Evolutionary conservation across 1,140 invertebrate species (phyloP).

Genomic region (Stegodyphus mimosarum): DNA sequence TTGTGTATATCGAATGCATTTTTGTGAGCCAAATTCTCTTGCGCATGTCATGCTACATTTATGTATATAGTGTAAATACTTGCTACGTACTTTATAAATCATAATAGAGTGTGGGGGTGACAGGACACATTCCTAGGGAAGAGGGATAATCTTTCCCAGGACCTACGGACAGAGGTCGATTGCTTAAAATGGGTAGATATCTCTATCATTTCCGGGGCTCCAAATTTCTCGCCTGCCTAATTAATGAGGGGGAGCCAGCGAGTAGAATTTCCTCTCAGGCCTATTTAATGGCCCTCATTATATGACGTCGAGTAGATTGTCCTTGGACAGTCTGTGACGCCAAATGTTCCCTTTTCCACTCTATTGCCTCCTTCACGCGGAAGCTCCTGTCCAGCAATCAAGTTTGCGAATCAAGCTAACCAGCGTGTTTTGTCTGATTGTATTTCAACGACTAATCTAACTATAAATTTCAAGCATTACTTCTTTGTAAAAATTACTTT

Average conservation of each 20-base stretch:
- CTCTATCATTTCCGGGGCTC: constrained; percentile 34
- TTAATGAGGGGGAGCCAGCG: constrained; percentile 6
- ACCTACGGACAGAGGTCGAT: constrained; percentile 17
- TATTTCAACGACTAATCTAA: too few species aligned
- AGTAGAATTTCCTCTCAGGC: constrained; percentile 38
- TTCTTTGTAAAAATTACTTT: too few species aligned
- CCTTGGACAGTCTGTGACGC: constrained; percentile 39
- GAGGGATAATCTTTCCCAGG: constrained; percentile 10
- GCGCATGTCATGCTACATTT: too few species aligned
- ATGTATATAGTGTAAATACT: too few species aligned
- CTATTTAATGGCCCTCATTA: constrained; percentile 31
- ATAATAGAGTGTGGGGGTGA: too few species aligned
- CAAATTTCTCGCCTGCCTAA: constrained; percentile 11
- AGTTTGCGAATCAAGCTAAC: too few species aligned
- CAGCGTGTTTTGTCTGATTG: too few species aligned
- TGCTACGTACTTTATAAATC: too few species aligned
- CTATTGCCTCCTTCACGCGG: neutral
- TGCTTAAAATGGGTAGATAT: constrained; percentile 14
- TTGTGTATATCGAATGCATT: too few species aligned
- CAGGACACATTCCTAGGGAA: too few species aligned
- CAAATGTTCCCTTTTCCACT: neutral
- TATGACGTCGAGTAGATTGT: neutral
- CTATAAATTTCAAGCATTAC: too few species aligned
- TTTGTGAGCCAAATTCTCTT: too few species aligned
- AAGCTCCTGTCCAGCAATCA: neutral